Evolutionary conservation across 2,888 invertebrate genomes (phyloP), one percentile per base, ranked within the genome.

Genomic region (Cantharis lateralis): DNA sequence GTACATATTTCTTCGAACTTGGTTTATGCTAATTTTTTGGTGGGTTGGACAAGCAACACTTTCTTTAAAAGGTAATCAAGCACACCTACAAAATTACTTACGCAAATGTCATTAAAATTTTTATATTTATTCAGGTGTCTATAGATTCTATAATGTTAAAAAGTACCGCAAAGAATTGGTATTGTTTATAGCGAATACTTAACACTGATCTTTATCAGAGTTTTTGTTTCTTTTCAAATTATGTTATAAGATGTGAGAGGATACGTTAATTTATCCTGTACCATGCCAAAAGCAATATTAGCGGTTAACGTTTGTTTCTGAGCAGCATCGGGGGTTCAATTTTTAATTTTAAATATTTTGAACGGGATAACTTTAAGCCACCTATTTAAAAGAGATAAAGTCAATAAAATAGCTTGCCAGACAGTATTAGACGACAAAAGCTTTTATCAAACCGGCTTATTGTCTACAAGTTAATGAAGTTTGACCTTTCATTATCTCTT

Each of bases 11-110:
- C 64, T 24, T 20, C 64, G 64, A 66, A 66, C 20, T 66, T n/a
- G 64, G 24, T 66, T 66, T 66, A 66, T 66, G 64, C 24, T 66
- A 66, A 66, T 66, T 20, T 20, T 11, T 66, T 20, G 64, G 64
- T 66, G 64, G 64, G 64, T 61, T 32, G 32, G 61, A 70, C 18
- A 70, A 68, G 24, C 15, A 28, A 66, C 24, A 32, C 32, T 15
- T 32, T 66, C 72, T 72, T 28, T 32, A 72, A 72, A 72, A 64
- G 72, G 72, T 20, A 72, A 72, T 66, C 66, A 28, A 48, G 32
- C 64, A 72, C 72, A 66, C 72, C 72, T 72, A 72, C 72, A 32
- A 66, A 18, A 16, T 20, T 18, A 24, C 24, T 66, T 24, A 66
- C 64, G 64, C 64, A 66, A 66, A 66, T 24, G 64, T 66, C 64